These are phyloP conservation scores for Ameiurus melas DNA, from an alignment of 2,113 vertebrate species.

Conservation along the genomic window DNA sequence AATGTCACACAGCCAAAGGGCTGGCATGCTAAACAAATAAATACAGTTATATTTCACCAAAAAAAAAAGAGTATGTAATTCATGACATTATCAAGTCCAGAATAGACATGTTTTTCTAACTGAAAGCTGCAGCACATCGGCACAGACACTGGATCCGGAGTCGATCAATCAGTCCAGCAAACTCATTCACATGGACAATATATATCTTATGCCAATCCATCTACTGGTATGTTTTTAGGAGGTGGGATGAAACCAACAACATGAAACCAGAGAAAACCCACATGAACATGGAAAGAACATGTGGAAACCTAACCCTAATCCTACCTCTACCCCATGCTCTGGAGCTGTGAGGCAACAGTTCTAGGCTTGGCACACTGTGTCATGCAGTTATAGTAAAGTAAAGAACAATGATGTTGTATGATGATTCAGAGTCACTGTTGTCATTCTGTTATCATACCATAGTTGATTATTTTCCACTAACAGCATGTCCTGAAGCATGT, in stretches of 20 bases:
- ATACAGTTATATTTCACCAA: neutral
- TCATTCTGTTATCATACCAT: no score
- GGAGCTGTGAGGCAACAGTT: no score
- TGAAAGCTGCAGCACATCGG: neutral
- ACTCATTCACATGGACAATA: neutral
- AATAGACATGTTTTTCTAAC: neutral
- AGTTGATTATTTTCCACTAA: no score
- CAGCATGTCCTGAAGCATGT: no score
- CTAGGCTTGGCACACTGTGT: no score
- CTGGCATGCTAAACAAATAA: slow-evolving; percentile 5
- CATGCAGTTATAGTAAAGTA: no score
- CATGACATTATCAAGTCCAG: neutral
- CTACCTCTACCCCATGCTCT: no score
- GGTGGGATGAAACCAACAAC: neutral
- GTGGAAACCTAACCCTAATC: no score
- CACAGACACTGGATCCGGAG: neutral
- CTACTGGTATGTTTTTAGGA: neutral
- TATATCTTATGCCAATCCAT: neutral
- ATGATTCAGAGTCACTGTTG: no score
- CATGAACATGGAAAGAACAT: neutral
- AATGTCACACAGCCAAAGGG: neutral
- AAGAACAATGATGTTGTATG: no score
- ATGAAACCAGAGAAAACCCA: neutral
- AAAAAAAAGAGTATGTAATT: neutral
- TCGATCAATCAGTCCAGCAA: neutral